A percentile compares a stretch with the other conserved stretches of the same genome.
Conservation (phyloP, 2,888 invertebrate species). For the Pyrocoelia pectoralis region DNA sequence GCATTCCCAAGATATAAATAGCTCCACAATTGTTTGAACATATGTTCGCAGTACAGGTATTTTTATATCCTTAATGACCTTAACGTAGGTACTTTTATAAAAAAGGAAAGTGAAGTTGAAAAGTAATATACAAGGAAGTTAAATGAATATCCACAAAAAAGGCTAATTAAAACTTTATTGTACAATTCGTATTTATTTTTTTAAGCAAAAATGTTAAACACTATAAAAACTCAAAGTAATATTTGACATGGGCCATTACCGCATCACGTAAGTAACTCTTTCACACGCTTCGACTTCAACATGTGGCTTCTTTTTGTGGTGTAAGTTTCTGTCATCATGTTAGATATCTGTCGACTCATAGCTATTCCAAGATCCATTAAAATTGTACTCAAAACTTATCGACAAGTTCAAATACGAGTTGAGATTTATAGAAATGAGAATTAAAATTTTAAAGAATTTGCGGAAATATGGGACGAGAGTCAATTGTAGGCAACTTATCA, state of each 20-base stretch:
- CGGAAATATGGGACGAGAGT: neutral
- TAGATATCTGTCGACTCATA: slow-evolving; percentile 40
- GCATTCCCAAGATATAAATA: too few relatives aligned
- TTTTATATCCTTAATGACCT: too few relatives aligned
- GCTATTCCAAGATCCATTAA: slow-evolving; percentile 33
- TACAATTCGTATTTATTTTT: slow-evolving; percentile 20
- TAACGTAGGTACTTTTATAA: too few relatives aligned
- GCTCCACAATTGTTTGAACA: too few relatives aligned
- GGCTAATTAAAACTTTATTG: slow-evolving; percentile 19
- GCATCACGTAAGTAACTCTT: slow-evolving; percentile 44
- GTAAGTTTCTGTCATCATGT: slow-evolving; percentile 39
- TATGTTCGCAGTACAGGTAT: too few relatives aligned
- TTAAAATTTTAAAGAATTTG: neutral
- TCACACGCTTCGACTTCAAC: slow-evolving; percentile 45
- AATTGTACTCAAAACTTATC: slow-evolving; percentile 27
- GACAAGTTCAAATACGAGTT: slow-evolving; percentile 9
- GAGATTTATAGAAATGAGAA: too few relatives aligned
- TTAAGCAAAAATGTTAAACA: slow-evolving; percentile 28
- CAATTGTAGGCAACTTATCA: neutral
- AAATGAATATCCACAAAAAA: neutral
- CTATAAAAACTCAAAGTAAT: slow-evolving; percentile 45
- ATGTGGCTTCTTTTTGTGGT: slow-evolving; percentile 43
- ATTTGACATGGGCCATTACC: slow-evolving; percentile 42
- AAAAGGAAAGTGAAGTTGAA: too few relatives aligned
- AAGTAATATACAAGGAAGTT: too few relatives aligned